These are phyloP conservation scores for Erpetoichthys calabaricus DNA, from an alignment of 2,797 vertebrate genomes.

Conservation along the genomic window DNA sequence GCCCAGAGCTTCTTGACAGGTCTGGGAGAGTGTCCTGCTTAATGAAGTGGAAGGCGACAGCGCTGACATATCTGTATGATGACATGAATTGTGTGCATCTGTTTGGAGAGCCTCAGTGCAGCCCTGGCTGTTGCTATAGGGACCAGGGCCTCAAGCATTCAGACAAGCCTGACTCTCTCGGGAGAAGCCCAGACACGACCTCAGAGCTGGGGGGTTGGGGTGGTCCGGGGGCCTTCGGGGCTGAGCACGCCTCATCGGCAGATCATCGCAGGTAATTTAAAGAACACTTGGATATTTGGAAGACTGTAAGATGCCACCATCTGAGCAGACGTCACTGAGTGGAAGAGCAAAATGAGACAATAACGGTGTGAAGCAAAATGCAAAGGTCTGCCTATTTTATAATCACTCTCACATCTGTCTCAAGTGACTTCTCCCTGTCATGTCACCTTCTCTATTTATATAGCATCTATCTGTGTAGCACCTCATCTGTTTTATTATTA, in stretches of 20 bases:
- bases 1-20: slow-evolving; percentile 23
- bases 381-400: no score
- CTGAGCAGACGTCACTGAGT: no score
- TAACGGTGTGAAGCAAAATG: no score
- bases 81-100: slow-evolving; percentile 37
- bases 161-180: slow-evolving; percentile 47
- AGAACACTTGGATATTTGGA: slow-evolving; percentile 9
- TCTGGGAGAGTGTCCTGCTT: slow-evolving; percentile 27
- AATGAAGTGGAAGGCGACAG: slow-evolving; percentile 32
- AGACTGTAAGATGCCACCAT: no score
- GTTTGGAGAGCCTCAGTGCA: slow-evolving; percentile 29
- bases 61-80: slow-evolving; percentile 41
- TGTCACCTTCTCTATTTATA: no score
- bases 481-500: no score
- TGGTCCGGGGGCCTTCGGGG: slow-evolving; percentile 26
- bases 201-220: slow-evolving; percentile 26
- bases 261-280: slow-evolving; percentile 23
- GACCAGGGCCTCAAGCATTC: slow-evolving; percentile 31
- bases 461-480: no score
- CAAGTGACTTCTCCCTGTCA: no score
- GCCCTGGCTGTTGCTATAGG: slow-evolving; percentile 44
- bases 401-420: no score
- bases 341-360: no score
- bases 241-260: slow-evolving; percentile 5
- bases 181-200: slow-evolving; percentile 68